phyloP scores from a whole-genome alignment of 2,888 invertebrate genomes.

The Amphipoea oculea region DNA sequence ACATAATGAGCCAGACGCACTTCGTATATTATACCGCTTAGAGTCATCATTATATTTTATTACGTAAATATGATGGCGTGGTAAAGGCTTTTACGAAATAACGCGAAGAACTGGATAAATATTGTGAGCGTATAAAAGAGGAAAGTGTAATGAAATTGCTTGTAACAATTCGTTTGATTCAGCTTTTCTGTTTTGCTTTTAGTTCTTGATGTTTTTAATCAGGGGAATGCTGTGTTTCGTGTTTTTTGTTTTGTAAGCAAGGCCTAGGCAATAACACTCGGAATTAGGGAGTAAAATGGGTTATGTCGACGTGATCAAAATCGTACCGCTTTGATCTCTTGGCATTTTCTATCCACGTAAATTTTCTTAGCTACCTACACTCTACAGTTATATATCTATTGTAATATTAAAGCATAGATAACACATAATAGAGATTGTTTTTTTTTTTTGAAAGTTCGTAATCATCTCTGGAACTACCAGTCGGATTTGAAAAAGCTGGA shows the following conservation, averaged over 20 bases:
- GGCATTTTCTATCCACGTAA: neutral
- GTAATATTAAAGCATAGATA: neutral
- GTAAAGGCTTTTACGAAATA: slow-evolving; percentile 56
- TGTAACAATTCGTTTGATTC: slow-evolving; percentile 44
- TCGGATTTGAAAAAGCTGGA: neutral
- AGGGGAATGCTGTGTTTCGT: slow-evolving; percentile 29
- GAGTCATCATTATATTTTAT: slow-evolving; percentile 49
- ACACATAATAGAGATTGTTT: neutral
- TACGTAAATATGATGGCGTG: slow-evolving; percentile 50
- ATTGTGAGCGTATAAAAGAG: slow-evolving; percentile 35
- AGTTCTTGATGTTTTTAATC: slow-evolving; percentile 47
- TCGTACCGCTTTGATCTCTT: neutral
- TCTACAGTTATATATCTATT: neutral
- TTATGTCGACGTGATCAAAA: neutral
- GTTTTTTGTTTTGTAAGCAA: slow-evolving; percentile 27
- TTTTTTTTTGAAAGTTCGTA: neutral
- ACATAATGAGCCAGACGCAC: slow-evolving; percentile 12
- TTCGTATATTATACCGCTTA: slow-evolving; percentile 32
- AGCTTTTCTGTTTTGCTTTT: slow-evolving; percentile 31
- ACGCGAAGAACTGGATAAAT: slow-evolving; percentile 33
- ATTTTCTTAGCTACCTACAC: neutral
- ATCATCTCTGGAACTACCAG: neutral
- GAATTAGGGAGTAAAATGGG: neutral
- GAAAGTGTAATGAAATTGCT: slow-evolving; percentile 39
- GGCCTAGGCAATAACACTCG: slow-evolving; percentile 1